Evolutionary conservation across 2,797 vertebrate species (phyloP).

Genomic region (Babyrousa celebensis): DNA sequence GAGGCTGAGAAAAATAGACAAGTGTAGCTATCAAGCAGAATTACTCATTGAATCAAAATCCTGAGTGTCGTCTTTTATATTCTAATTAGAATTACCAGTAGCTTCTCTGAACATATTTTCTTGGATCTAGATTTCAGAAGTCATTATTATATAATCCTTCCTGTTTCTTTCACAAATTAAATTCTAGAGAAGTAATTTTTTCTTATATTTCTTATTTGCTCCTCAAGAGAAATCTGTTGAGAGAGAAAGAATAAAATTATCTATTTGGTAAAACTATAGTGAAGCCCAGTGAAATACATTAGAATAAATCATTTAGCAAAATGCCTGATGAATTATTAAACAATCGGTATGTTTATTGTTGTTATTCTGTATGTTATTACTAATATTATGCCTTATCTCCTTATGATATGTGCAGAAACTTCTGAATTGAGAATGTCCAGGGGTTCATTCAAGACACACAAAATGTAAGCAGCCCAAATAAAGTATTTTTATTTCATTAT

Average conservation of each 20-base stretch:
- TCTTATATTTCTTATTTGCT: not conserved
- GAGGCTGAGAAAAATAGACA: not conserved
- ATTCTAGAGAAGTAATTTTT: not conserved
- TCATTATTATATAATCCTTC: not conserved
- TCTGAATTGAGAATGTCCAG: slow-evolving; percentile 14
- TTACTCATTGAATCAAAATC: not conserved
- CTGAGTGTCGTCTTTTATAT: not conserved
- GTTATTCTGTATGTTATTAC: not conserved
- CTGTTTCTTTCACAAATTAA: not conserved
- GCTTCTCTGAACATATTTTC: not conserved
- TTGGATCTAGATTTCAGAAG: not conserved
- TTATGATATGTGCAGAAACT: not conserved
- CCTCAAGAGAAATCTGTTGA: not conserved
- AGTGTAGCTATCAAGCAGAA: not conserved
- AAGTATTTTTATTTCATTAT: not conserved
- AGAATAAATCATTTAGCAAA: slow-evolving; percentile 4
- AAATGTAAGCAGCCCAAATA: not conserved
- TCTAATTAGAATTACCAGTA: not conserved
- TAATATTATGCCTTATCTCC: not conserved
- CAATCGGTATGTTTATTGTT: not conserved
- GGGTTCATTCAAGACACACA: slow-evolving; percentile 22
- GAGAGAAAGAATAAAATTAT: not conserved
- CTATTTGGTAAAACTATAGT: not conserved
- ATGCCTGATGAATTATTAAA: not conserved
- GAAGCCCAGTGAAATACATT: slow-evolving; percentile 11